phyloP scores from a whole-genome alignment of 2,888 invertebrate genomes.

The Drosophila anceps region DNA sequence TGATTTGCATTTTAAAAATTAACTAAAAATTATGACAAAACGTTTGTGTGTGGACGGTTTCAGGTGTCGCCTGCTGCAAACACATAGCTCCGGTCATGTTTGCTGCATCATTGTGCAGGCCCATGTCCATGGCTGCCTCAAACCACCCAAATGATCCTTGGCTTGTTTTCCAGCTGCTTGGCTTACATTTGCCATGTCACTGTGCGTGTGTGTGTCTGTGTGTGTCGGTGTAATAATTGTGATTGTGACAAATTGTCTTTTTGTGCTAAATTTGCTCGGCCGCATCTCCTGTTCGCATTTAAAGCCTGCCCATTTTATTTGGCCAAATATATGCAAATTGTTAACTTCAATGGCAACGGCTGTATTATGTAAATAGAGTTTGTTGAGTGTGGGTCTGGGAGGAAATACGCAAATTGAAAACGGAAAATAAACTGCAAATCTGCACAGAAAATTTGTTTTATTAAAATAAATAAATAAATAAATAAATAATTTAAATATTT shows the following conservation, averaged over 20 bases:
- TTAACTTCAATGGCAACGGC: slow-evolving; percentile 33
- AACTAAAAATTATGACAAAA: slow-evolving; percentile 77
- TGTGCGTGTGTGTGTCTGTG: slow-evolving; percentile 51
- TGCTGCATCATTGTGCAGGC: slow-evolving; percentile 72
- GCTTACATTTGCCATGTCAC: slow-evolving; percentile 68
- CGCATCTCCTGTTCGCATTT: slow-evolving; percentile 28
- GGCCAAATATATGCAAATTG: slow-evolving; percentile 49
- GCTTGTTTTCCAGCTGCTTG: slow-evolving; percentile 75
- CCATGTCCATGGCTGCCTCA: slow-evolving; percentile 6
- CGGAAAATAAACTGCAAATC: slow-evolving; percentile 8
- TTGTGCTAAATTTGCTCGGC: slow-evolving; percentile 43
- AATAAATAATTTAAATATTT: not conserved
- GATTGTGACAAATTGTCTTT: slow-evolving; percentile 77
- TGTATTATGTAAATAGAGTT: slow-evolving; percentile 43
- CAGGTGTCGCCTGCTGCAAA: slow-evolving; percentile 40
- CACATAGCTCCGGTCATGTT: slow-evolving; percentile 47
- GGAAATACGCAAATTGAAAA: not conserved
- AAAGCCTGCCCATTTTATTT: slow-evolving; percentile 37
- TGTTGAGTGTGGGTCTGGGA: slow-evolving; percentile 10
- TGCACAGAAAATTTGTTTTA: not conserved
- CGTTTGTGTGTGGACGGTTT: slow-evolving; percentile 20
- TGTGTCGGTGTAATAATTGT: slow-evolving; percentile 68
- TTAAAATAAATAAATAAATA: not conserved
- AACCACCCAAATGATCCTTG: slow-evolving; percentile 29
- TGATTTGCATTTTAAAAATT: slow-evolving; percentile 80